Evolutionary conservation across 2,888 invertebrate genomes (phyloP).

Genomic region (Andrena hattorfiana): DNA sequence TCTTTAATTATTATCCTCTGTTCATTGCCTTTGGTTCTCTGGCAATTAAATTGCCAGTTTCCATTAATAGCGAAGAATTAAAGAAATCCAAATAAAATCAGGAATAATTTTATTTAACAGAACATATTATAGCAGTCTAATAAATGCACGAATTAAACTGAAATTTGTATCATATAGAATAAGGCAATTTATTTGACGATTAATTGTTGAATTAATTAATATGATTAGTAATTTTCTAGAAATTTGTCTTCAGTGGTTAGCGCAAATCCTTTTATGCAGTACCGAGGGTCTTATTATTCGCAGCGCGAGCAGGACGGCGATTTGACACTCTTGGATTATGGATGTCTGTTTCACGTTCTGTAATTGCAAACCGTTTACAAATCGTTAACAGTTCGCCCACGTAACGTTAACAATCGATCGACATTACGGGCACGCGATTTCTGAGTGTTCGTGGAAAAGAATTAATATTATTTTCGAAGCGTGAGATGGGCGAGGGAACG

Average conservation of each 20-base stretch:
- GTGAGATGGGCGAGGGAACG: not conserved
- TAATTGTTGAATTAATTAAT: not conserved
- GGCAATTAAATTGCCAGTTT: too few species aligned
- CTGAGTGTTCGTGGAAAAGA: not conserved
- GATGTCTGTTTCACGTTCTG: not conserved
- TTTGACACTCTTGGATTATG: not conserved
- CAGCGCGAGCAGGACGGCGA: not conserved
- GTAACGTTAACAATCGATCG: constrained; percentile 46
- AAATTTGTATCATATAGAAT: too few species aligned
- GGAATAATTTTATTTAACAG: too few species aligned
- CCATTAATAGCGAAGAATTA: too few species aligned
- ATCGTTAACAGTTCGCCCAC: constrained; percentile 19
- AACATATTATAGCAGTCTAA: too few species aligned
- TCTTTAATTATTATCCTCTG: too few species aligned
- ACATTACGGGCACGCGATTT: constrained; percentile 24
- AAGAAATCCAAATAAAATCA: too few species aligned
- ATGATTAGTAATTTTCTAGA: not conserved
- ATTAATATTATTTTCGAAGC: not conserved
- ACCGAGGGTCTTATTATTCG: not conserved
- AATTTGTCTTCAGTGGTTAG: not conserved
- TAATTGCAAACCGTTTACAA: constrained; percentile 30
- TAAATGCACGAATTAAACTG: too few species aligned
- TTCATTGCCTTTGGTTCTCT: too few species aligned
- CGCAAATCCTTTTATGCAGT: not conserved
- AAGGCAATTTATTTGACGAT: not conserved